A percentile compares a stretch with the other conserved stretches of the same genome.
phyloP scores from a whole-genome alignment of 2,797 vertebrate species.

The Poecilia gillii region DNA sequence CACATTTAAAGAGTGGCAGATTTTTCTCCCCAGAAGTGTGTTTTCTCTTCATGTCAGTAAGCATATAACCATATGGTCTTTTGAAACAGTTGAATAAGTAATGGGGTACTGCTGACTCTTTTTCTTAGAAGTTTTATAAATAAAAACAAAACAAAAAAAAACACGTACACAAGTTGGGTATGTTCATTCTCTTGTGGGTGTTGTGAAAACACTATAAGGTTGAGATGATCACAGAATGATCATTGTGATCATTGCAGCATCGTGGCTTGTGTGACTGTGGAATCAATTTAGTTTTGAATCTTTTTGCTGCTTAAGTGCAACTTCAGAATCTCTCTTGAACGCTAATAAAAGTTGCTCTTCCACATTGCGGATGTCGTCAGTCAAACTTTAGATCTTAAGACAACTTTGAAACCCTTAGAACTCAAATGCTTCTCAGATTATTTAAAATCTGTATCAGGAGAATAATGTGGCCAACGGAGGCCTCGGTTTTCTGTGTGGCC shows the following conservation, averaged over 20 bases:
- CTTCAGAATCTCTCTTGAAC: background rate
- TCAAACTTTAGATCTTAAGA: background rate
- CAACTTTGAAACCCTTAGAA: background rate
- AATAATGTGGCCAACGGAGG: too few species aligned
- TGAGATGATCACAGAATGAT: constrained; percentile 1
- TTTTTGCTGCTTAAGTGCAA: background rate
- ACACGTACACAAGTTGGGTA: constrained; percentile 43
- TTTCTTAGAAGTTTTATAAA: constrained; percentile 53
- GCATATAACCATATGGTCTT: constrained; percentile 78
- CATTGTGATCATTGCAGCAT: background rate
- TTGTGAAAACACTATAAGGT: constrained; percentile 38
- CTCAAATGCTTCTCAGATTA: too few species aligned
- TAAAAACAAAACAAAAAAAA: constrained; percentile 9
- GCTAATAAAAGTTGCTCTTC: background rate
- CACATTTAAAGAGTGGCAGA: constrained; percentile 60
- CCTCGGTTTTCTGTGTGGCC: too few species aligned
- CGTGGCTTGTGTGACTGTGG: background rate
- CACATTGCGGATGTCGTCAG: background rate
- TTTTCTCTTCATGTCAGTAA: constrained; percentile 66
- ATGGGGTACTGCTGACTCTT: constrained; percentile 73
- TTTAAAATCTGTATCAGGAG: too few species aligned
- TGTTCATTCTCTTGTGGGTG: constrained; percentile 36
- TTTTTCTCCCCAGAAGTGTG: constrained; percentile 54
- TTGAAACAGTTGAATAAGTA: constrained; percentile 81
- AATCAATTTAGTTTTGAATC: background rate